Percentiles rank a stretch among this genome's conserved stretches.
These are phyloP conservation scores for Cantharis rustica DNA, from an alignment of 2,888 invertebrate genomes.

Conservation along the genomic window DNA sequence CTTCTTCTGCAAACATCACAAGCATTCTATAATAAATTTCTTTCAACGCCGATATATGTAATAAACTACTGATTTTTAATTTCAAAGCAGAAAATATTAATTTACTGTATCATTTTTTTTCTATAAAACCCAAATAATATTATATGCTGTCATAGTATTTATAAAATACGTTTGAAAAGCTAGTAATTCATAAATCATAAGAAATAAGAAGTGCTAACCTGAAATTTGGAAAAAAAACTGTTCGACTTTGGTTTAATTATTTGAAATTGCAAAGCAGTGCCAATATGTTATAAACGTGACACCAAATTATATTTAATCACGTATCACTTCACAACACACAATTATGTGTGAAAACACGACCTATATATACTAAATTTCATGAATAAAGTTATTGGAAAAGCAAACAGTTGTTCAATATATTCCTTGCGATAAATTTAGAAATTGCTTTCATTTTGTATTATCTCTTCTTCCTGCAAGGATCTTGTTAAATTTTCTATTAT, in stretches of 20 bases:
- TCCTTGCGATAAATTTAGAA: not conserved
- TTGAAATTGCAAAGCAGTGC: not conserved
- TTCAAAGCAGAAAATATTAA: too few species aligned
- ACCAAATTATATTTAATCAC: slow-evolving; percentile 12
- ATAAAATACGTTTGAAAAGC: too few species aligned
- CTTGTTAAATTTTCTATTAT: not conserved
- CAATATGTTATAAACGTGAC: slow-evolving; percentile 10
- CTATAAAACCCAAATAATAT: too few species aligned
- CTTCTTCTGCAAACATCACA: too few species aligned
- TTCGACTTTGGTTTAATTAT: not conserved
- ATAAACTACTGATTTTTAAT: too few species aligned
- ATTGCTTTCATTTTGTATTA: not conserved
- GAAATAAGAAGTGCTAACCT: too few species aligned
- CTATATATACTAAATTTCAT: not conserved
- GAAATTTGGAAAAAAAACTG: not conserved
- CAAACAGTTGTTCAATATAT: not conserved
- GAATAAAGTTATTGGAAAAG: not conserved
- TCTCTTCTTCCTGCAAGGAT: not conserved
- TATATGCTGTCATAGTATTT: too few species aligned
- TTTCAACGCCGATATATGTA: too few species aligned
- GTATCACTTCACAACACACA: slow-evolving; percentile 9
- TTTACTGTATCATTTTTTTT: too few species aligned
- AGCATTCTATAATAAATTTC: too few species aligned
- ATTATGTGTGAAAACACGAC: slow-evolving; percentile 8
- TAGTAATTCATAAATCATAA: too few species aligned